phyloP scores from a whole-genome alignment of 2,113 vertebrate genomes.

The Apodemus speciosus region DNA sequence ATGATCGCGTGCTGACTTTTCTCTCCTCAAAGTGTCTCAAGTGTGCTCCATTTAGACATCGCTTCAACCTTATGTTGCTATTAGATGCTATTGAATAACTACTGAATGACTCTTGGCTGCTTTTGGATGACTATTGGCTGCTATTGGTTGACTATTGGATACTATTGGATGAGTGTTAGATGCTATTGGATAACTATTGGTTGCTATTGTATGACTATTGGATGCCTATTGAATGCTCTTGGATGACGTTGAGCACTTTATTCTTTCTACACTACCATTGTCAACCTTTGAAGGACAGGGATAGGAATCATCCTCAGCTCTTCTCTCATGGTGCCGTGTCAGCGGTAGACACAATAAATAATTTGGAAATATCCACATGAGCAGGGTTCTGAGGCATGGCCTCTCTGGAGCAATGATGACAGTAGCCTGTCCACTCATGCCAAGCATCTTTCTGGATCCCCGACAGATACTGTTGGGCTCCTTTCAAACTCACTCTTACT shows the following conservation, averaged over 20 bases:
- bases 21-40: not conserved
- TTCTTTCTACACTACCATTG: not conserved
- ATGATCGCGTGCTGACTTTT: not conserved
- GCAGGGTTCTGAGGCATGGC: not conserved
- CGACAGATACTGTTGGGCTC: not conserved
- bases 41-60: not conserved
- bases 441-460: not conserved
- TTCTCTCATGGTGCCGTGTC: not conserved
- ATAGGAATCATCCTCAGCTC: not conserved
- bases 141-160: not conserved
- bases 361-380: not conserved
- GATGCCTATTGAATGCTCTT: not conserved
- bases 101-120: not conserved
- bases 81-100: not conserved
- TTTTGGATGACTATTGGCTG: not conserved
- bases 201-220: not conserved
- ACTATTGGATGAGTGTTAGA: not conserved
- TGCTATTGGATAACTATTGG: not conserved
- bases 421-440: fast-evolving
- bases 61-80: not conserved
- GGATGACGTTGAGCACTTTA: not conserved
- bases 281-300: not conserved
- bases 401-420: not conserved
- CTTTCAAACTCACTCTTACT: not conserved
- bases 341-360: not conserved